Conservation (phyloP, 2,797 vertebrate species). For the Cossypha dichroa region DNA sequence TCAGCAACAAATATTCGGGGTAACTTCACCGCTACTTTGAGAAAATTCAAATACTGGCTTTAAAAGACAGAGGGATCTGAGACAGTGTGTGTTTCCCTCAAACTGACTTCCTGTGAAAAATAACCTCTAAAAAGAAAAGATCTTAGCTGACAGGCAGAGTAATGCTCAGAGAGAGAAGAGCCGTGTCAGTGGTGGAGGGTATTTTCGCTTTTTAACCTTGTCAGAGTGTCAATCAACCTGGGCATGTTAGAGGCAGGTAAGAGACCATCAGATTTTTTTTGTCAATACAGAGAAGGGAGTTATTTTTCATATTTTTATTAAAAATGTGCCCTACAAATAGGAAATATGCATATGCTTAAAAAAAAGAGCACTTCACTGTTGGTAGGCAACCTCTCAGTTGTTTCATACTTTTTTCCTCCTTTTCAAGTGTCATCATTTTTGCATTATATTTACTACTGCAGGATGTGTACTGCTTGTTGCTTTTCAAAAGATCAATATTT, state of each 20-base stretch:
- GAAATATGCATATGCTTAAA: neutral
- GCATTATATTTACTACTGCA: neutral
- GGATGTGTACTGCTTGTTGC: neutral
- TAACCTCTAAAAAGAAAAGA: neutral
- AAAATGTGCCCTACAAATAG: neutral
- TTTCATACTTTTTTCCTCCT: neutral
- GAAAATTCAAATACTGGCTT: neutral
- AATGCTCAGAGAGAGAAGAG: neutral
- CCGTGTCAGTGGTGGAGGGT: neutral
- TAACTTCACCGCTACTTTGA: neutral
- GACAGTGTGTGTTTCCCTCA: neutral
- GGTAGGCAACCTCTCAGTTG: neutral
- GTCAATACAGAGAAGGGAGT: neutral
- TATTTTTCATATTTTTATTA: neutral
- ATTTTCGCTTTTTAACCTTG: neutral
- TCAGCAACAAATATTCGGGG: neutral
- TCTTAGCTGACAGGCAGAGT: neutral
- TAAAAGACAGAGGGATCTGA: neutral
- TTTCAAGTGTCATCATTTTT: neutral
- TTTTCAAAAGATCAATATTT: neutral
- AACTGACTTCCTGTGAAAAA: neutral
- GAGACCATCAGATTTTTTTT: neutral
- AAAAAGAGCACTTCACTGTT: neutral
- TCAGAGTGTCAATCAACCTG: neutral
- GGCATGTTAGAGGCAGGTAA: neutral